Evolutionary conservation across 2,888 invertebrate genomes (phyloP), one percentile per base, ranked within the genome.

Genomic region (Cyrtodaria siliqua): DNA sequence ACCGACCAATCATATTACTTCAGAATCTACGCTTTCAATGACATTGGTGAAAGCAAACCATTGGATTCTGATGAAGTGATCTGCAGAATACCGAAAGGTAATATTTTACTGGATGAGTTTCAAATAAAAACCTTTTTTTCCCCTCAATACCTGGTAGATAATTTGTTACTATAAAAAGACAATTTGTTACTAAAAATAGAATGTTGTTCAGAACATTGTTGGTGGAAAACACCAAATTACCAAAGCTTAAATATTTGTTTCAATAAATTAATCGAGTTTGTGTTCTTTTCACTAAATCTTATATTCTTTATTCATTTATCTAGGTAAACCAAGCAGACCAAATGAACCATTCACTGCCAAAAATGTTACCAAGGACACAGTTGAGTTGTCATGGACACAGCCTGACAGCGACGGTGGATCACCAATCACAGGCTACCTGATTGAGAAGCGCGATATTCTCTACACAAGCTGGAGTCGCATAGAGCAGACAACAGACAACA

Each of bases 401-500:
- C 93, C 94, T 6, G 91, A 92, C 59, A 93, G 93, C 72, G 93
- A 94, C 77, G 94, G 94, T 55, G 94, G 93, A 33, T 93, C 93
- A 50, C 88, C 91, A 73, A 93, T 94, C 67, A 93, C 93, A 38
- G 91, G 90, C 47, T 93, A 93, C 60, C 66, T 97, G 90, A 95
- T 99, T 77, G 98, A 99, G 91, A 97, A 98, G 94, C 95, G 98
- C 14, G 89, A 90, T 44, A 84, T 82, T 42, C 67, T 76, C 23
- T 79, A 84, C 42, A 75, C 85, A 24, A 76, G 83, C 18, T 93
- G 93, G 92, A 79, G 83, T 24, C 86, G 83, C 42, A 88, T 85
- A 4, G 90, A 89, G 44, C 87, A 88, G 62, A 85, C 86, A 20
- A 82, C 88, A 20, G 87, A 86, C 16, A 82, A 86, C 59, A 86